Evolutionary conservation across 2,797 vertebrate genomes (phyloP).

Genomic region (Lepilemur ruficaudatus): DNA sequence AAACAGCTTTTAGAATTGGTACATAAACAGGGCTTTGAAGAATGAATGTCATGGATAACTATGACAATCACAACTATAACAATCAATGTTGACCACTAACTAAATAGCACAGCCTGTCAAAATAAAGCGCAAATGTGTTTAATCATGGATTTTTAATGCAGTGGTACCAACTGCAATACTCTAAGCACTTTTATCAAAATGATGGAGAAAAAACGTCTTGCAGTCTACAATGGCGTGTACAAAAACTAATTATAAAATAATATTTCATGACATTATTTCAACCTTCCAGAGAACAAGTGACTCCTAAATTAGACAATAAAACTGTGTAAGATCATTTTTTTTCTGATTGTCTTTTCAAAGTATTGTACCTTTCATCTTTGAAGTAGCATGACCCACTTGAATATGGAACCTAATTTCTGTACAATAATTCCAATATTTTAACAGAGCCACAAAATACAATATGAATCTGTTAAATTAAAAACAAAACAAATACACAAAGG

Average conservation of each 20-base stretch:
- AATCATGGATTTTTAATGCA: constrained; percentile 27
- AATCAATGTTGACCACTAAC: neutral
- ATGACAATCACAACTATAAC: neutral
- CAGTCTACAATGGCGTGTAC: neutral
- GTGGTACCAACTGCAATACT: neutral
- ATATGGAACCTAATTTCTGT: constrained; percentile 12
- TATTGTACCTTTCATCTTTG: neutral
- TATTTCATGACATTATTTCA: constrained; percentile 40
- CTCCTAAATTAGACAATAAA: neutral
- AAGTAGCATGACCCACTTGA: neutral
- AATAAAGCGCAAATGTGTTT: neutral
- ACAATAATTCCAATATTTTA: neutral
- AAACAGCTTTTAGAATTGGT: neutral
- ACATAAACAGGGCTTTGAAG: neutral
- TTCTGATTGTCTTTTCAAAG: neutral
- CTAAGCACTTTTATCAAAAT: constrained; percentile 18
- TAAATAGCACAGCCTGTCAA: neutral
- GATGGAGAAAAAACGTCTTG: neutral
- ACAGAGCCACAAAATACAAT: neutral
- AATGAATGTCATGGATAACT: neutral
- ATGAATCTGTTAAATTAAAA: constrained; percentile 5
- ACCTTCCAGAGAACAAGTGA: neutral
- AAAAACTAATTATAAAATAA: constrained; percentile 50
- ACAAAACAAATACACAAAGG: neutral
- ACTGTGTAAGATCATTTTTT: neutral